Evolutionary conservation across 2,888 invertebrate species (phyloP), one percentile per base, ranked within the genome.

Genomic region (Tinea trinotella): DNA sequence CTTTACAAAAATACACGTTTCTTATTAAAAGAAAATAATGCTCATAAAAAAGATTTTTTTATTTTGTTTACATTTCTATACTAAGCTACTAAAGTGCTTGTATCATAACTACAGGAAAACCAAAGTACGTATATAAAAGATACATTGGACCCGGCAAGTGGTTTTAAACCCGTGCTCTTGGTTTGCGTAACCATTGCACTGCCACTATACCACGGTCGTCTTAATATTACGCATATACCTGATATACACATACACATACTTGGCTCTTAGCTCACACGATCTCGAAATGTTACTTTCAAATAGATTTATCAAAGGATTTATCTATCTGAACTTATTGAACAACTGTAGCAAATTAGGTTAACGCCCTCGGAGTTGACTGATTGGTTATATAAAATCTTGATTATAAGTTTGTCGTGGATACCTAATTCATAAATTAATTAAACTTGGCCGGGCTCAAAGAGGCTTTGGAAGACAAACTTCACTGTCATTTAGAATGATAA

Each of bases 401-500:
- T 53, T 50, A 53, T 40, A 53, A 53, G 53, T 40, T 53, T 20
- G 52, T 60, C 64, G 55, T 57, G 30, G 54, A 66, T 65, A 66
- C 73, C 75, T 71, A 77, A 77, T 79, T 79, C 72, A 74, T 78
- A 81, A 84, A 81, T 79, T 79, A 83, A 83, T 84, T 82, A 77
- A 81, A 79, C 64, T 76, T 67, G 61, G 58, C 59, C 64, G 60
- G 34, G 49, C 52, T 20, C 49, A 52, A 49, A 13, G 49, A 46
- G 59, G 66, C 59, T 64, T 66, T 60, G 63, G 61, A 57, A 62
- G 63, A 62, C 70, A 65, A 71, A 74, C 66, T 72, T 67, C 59
- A 63, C 64, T 67, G 72, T 71, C 72, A 73, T 74, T 71, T 64
- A 66, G 75, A 76, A 83, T 81, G 79, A 83, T 79, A 79, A 81